Conservation (phyloP, 2,888 invertebrate genomes). For the Digitonthophagus gazella region DNA sequence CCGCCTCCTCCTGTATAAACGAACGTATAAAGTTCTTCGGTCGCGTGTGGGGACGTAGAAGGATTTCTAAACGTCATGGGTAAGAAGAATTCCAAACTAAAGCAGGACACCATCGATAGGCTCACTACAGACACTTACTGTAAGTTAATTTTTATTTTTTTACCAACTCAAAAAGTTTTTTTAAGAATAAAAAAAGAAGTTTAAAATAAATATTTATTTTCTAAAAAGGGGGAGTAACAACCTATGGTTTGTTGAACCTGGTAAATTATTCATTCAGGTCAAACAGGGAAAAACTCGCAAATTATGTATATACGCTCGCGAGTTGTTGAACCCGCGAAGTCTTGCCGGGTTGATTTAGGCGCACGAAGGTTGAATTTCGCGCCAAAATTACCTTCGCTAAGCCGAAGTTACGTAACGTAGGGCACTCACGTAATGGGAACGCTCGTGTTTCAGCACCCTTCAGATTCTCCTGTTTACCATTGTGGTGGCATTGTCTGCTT, state of each 20-base stretch:
- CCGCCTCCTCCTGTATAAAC: slow-evolving; percentile 31
- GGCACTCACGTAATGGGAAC: neutral
- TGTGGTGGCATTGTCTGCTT: neutral
- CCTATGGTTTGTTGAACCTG: no score
- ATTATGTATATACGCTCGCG: neutral
- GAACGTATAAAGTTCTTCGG: slow-evolving; percentile 28
- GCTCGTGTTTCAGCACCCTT: neutral
- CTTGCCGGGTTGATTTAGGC: neutral
- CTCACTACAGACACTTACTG: slow-evolving; percentile 92
- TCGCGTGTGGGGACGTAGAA: slow-evolving; percentile 19
- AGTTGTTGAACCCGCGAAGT: neutral
- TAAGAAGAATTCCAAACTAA: slow-evolving; percentile 94
- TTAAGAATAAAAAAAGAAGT: no score
- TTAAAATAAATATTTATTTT: no score
- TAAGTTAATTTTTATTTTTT: slow-evolving; percentile 58
- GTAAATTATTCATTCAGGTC: neutral
- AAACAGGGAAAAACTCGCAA: slow-evolving; percentile 16
- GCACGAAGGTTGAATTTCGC: no score
- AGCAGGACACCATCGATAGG: slow-evolving; percentile 91
- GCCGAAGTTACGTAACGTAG: neutral
- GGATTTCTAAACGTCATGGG: slow-evolving; percentile 66
- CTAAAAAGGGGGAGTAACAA: no score
- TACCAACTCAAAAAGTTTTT: neutral
- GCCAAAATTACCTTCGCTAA: neutral
- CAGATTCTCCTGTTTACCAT: neutral